These are phyloP conservation scores for Pachycephus smyrnensis DNA, from an alignment of 2,888 invertebrate genomes.

Conservation along the genomic window DNA sequence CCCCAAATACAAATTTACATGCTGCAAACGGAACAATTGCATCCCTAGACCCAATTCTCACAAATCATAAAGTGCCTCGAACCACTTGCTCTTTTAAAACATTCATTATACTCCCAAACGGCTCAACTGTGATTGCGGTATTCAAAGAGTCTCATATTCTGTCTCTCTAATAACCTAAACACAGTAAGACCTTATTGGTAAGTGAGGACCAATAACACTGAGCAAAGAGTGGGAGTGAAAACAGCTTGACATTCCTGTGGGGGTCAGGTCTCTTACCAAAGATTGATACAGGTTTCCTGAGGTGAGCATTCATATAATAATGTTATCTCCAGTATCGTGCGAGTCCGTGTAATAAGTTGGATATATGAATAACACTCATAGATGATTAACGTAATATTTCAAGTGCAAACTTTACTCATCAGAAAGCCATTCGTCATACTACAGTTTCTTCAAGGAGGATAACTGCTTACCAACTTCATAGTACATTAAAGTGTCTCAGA, in stretches of 20 bases:
- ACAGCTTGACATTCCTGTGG: constrained; percentile 5
- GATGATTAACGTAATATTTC: neutral
- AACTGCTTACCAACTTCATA: neutral
- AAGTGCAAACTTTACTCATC: neutral
- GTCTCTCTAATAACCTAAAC: neutral
- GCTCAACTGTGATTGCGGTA: neutral
- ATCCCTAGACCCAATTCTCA: neutral
- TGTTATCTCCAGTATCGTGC: neutral
- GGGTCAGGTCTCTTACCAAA: neutral
- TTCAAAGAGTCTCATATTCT: neutral
- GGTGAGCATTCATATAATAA: neutral
- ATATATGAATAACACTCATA: neutral
- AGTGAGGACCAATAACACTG: neutral
- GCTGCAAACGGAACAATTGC: neutral
- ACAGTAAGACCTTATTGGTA: neutral
- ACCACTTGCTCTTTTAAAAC: neutral
- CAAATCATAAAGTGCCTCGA: neutral
- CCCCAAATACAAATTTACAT: neutral
- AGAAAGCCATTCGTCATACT: neutral
- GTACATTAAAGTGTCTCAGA: neutral
- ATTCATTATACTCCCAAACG: neutral
- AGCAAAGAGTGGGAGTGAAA: neutral
- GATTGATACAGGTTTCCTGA: neutral
- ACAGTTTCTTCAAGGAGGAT: neutral
- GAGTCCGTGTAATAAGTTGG: neutral